These are phyloP conservation scores for Sylvietta virens DNA, from an alignment of 2,113 vertebrate genomes.

Conservation along the genomic window DNA sequence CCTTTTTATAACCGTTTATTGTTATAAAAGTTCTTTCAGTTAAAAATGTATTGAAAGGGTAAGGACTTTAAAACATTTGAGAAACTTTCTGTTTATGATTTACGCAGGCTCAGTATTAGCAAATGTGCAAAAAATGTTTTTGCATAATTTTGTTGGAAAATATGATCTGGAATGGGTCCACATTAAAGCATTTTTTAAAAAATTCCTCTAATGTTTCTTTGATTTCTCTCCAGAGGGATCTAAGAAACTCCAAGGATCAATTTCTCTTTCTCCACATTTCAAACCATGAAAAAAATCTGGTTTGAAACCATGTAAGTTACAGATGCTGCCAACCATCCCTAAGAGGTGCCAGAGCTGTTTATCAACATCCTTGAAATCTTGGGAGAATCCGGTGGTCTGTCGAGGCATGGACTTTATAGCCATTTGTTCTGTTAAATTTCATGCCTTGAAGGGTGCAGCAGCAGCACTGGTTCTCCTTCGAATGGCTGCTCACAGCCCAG, in stretches of 20 bases:
- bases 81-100: not conserved
- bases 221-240: not conserved
- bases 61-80: not conserved
- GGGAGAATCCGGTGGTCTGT: not conserved
- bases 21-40: not conserved
- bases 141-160: not conserved
- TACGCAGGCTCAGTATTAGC: not conserved
- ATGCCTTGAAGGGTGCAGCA: fast-evolving
- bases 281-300: not conserved
- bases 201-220: not conserved
- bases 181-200: not conserved
- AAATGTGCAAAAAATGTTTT: not conserved
- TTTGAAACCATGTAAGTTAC: not conserved
- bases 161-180: not conserved
- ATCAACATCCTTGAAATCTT: not conserved
- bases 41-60: not conserved
- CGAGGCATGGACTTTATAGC: not conserved
- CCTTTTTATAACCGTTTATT: not conserved
- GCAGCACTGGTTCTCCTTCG: not conserved
- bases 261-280: not conserved
- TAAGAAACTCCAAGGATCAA: not conserved
- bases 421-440: not conserved
- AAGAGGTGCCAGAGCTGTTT: not conserved
- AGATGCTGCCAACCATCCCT: fast-evolving
- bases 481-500: not conserved